These are phyloP conservation scores for Drosophila eugracilis DNA, from an alignment of 1,140 invertebrate species.

Conservation along the genomic window DNA sequence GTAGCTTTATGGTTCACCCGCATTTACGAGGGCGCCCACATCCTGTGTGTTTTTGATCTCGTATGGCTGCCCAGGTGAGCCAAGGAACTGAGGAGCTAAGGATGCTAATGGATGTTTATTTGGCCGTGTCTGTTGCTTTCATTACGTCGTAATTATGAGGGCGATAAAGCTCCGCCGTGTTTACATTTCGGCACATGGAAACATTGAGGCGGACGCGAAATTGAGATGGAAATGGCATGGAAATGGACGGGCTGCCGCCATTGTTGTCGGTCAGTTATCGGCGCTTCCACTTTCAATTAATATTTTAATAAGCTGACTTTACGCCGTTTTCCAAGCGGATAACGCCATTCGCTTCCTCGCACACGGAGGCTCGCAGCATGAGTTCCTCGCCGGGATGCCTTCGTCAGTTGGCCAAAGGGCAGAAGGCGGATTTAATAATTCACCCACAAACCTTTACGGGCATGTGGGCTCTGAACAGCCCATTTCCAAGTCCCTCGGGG, in stretches of 20 bases:
- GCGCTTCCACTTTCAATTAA: constrained; percentile 78
- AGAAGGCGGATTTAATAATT: constrained; percentile 68
- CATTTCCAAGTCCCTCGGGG: constrained; percentile 17
- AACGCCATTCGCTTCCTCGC: constrained; percentile 68
- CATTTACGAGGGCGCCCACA: constrained; percentile 64
- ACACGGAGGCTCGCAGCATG: constrained; percentile 29
- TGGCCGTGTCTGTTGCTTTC: constrained; percentile 67
- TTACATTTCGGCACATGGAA: constrained; percentile 46
- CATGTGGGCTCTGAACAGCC: constrained; percentile 5
- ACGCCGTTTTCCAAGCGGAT: constrained; percentile 71
- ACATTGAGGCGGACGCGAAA: constrained; percentile 11
- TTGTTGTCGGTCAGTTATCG: constrained; percentile 60
- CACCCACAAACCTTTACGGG: constrained; percentile 21
- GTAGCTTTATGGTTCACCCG: constrained; percentile 48
- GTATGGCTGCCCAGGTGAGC: constrained; percentile 31
- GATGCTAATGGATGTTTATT: constrained; percentile 48
- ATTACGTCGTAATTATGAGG: constrained; percentile 72
- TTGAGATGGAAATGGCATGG: constrained; percentile 16
- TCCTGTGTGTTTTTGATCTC: constrained; percentile 9
- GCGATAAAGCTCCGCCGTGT: constrained; percentile 51
- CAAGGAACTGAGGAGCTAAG: constrained; percentile 11
- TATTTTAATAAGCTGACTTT: constrained; percentile 82
- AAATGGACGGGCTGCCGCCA: constrained; percentile 24
- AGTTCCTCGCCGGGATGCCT: constrained; percentile 13
- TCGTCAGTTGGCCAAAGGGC: constrained; percentile 6